Base-by-base conservation (phyloP, 2,113 vertebrate genomes). In the Eurystomus gularis region DNA sequence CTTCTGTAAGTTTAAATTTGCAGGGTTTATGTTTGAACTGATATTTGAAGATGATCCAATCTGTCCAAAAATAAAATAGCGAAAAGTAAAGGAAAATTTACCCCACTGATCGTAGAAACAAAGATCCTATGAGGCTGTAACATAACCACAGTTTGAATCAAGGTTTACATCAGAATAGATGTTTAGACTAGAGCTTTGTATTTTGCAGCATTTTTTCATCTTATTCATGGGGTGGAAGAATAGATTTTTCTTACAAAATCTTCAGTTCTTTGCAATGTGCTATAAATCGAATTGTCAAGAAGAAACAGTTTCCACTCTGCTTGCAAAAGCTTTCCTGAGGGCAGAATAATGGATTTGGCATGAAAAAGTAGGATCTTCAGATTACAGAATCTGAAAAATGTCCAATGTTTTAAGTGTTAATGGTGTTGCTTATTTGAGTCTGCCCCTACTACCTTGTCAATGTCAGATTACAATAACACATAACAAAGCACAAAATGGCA, bases 401-500 rank as follows among this genome's bases (percentile, higher is more conserved):
- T 65, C 37, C 65, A 81, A 20, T n/a, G 79, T 86, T 89, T 88
- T 82, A 76, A 46, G 57, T 95, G 91, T 88, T 88, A 83, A 91
- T 31, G 48, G 26, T 76, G 16, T 49, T 88, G 65, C 16, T 80
- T 88, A 82, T 78, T 40, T 51, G 18, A 79, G 9, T 17, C 39
- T 88, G 39, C 23, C 17, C 51, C 19, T 68, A 62, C 46, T 57
- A 76, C 42, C 58, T 76, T 60, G 54, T 55, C 31, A 72, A 64
- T 72, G 39, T 85, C 61, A 81, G 57, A 93, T 87, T 85, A 78
- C 26, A 70, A 49, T 61, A 91, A 57, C 88, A 86, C 61, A 82
- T 39, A 90, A 71, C 26, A 82, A 82, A 82, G 73, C 39, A 91
- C 17, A 80, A 82, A 17, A 20, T 73, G 76, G 77, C 55, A 90